Evolutionary conservation across 1,140 invertebrate genomes (phyloP).

Genomic region (Micrasema longulum): DNA sequence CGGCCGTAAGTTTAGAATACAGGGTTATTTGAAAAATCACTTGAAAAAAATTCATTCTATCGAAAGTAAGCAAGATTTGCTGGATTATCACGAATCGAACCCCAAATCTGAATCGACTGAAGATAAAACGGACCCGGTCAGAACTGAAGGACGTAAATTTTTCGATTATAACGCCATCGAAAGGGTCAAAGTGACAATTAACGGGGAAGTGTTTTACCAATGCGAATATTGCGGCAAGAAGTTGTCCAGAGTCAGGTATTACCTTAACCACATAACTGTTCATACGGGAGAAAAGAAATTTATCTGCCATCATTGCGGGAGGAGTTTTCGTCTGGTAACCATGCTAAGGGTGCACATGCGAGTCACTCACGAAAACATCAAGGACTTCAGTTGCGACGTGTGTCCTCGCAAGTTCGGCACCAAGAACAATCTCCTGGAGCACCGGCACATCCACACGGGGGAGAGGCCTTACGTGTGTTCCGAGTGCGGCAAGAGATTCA

Average conservation of each 20-base stretch:
- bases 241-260: constrained; percentile 71
- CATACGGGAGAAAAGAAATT: constrained; percentile 57
- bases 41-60: constrained; percentile 26
- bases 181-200: constrained; percentile 61
- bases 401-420: constrained; percentile 63
- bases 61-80: constrained; percentile 4
- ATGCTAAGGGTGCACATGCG: constrained; percentile 60
- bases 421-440: constrained; percentile 63
- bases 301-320: constrained; percentile 52
- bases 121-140: not conserved
- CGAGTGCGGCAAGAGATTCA: constrained; percentile 87
- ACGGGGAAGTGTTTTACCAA: constrained; percentile 68
- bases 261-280: constrained; percentile 72
- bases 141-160: constrained; percentile 57
- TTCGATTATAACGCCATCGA: constrained; percentile 60
- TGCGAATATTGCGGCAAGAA: constrained; percentile 72
- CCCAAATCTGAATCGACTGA: not conserved
- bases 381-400: constrained; percentile 66
- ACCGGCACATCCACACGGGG: constrained; percentile 73
- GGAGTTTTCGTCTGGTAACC: constrained; percentile 50
- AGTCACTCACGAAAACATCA: constrained; percentile 66
- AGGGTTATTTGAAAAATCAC: constrained; percentile 21
- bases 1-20: constrained; percentile 19
- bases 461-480: constrained; percentile 89
- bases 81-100: constrained; percentile 6